Base-by-base conservation (phyloP, 2,888 invertebrate genomes). In the Stenchaetothrips biformis region DNA sequence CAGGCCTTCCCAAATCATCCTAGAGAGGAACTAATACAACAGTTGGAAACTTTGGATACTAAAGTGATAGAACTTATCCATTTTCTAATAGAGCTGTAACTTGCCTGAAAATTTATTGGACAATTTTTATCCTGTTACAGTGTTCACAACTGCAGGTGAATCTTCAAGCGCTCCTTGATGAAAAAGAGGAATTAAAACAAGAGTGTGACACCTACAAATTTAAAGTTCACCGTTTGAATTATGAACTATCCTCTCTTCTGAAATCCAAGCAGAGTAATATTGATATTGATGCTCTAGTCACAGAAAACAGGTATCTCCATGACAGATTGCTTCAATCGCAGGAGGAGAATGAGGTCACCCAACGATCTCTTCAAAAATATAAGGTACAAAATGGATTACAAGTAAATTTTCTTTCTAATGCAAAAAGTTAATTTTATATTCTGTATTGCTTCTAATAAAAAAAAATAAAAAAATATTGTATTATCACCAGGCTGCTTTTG, bases 191-290 rank as follows among this genome's bases (percentile, higher is more conserved):
- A 85, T 86, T 94, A 53, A 91, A 92, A 25, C 92, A 91, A 7
- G 95, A 95, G 85, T 89, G 95, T 81, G 95, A 95, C 86, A 93
- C 93, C 47, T 95, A 94, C 85, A 94, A 94, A 85, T 92, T 91
- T 83, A 95, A 95, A 88, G 93, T 94, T 4, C 94, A 94, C 85
- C 89, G 95, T 13, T 88, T 95, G 37, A 95, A 95, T 86, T 92
- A 93, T 83, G 94, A 95, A 85, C 89, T 96, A 25, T 91, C 92
- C 83, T 91, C 91, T 83, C 91, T 94, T 82, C 86, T 94, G 16
- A 89, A 87, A 82, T 89, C 88, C 53, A 87, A 88, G 82, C 87
- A 87, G 80, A 86, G 87, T 62, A 81, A 80, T 83, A 88, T 95
- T 16, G 95, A 95, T 85, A 90, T 95, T 84, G 95, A 95, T 88